Percentiles rank a stretch among this genome's conserved stretches.
Conservation (phyloP, 2,113 vertebrate species). For the Pomatostomus ruficeps region DNA sequence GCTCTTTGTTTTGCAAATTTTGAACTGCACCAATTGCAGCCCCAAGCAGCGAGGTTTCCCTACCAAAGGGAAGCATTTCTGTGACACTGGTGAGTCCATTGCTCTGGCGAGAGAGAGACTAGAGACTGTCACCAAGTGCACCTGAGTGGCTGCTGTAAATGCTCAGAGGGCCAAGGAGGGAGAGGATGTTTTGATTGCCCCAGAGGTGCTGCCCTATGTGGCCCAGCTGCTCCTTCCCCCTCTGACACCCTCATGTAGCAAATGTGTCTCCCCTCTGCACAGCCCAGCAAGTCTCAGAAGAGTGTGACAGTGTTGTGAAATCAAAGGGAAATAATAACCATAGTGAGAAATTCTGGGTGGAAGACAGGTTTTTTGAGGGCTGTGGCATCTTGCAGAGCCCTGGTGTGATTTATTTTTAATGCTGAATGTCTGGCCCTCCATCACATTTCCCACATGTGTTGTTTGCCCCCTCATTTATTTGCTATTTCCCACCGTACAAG, state of each 20-base stretch:
- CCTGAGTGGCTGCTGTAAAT: not conserved
- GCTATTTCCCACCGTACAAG: not conserved
- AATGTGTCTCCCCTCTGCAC: not conserved
- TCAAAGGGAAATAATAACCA: not conserved
- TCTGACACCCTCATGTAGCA: not conserved
- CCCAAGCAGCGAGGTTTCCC: not conserved
- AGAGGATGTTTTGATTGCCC: not conserved
- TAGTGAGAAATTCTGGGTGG: not conserved
- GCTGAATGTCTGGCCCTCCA: not conserved
- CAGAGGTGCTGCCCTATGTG: rapidly evolving
- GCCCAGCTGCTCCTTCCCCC: not conserved
- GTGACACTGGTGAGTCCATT: not conserved
- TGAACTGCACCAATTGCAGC: not conserved
- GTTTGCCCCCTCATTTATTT: not conserved
- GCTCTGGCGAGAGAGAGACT: not conserved
- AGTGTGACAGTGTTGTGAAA: not conserved
- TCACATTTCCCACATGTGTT: rapidly evolving
- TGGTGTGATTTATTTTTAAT: not conserved
- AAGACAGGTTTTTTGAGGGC: not conserved
- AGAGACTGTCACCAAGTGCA: not conserved
- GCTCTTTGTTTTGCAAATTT: not conserved
- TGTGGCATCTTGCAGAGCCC: not conserved
- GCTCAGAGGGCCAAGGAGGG: not conserved
- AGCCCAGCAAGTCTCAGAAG: not conserved
- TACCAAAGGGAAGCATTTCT: not conserved